Evolutionary conservation across 2,888 invertebrate genomes (phyloP), one percentile per base, ranked within the genome.

Genomic region (Heliconius ismenius): DNA sequence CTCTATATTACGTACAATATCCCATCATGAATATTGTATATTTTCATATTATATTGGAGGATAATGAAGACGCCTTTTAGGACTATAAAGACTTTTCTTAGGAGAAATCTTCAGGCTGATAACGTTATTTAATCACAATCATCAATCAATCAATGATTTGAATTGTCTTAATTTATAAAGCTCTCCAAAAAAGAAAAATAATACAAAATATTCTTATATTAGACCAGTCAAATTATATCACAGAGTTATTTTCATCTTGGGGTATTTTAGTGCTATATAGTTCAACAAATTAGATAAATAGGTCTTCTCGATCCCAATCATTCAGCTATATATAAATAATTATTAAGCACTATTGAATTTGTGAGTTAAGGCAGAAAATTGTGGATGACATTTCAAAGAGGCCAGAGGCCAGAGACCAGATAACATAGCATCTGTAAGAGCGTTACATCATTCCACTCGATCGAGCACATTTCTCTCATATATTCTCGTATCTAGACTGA

Each of bases 371-470:
- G 54, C 36, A 70, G 43, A 39, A 65, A 49, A 49, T 43, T 62
- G 21, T 39, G 24, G 49, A 60, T 26, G 54, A 60, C 67, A 68
- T 70, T 70, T 58, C 36, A 70, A 70, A 70, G 70, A 70, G 70
- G 36, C 54, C 58, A 70, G 58, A 26, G 26, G 26, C 26, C 26
- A 26, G 26, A 32, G 32, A 6, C 32, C 32, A 32, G 32, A 32
- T 6, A 32, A 70, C 36, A 15, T 24, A 32, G 32, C n/a, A 36
- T n/a, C n/a, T 58, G 58, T 73, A 63, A 39, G 43, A 58, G 58
- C 70, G 7, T 70, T 58, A 73, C 72, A 67, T 76, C 58, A 73
- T 76, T 76, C 73, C 72, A 67, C n/a, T 39, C 65, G 39, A 73
- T 76, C 73, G 39, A 76, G 73, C 72, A 73, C 24, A 65, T 73